Evolutionary conservation across 2,888 invertebrate species (phyloP).

Genomic region (Calameuta pallipes): DNA sequence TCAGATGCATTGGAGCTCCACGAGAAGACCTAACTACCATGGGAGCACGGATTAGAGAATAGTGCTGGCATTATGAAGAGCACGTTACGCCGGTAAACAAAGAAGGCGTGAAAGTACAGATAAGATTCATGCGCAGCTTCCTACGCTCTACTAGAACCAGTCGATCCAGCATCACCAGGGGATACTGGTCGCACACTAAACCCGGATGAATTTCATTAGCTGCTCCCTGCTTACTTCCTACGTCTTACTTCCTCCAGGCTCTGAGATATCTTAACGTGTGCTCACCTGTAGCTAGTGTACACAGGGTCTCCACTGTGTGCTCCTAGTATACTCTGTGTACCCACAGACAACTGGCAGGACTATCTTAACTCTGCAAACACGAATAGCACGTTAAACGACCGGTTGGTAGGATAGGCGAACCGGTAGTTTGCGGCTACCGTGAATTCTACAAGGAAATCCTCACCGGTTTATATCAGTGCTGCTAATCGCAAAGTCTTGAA

Average conservation of each 20-base stretch:
- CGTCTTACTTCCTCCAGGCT: neutral
- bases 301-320: neutral
- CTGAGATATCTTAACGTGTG: neutral
- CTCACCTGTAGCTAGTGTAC: neutral
- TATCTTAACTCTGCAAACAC: neutral
- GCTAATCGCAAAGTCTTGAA: neutral
- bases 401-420: neutral
- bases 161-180: neutral
- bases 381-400: neutral
- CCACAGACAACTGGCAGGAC: neutral
- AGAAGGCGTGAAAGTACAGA: neutral
- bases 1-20: neutral
- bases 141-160: neutral
- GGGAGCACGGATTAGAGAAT: constrained; percentile 1
- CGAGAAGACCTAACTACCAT: neutral
- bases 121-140: neutral
- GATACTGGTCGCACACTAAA: neutral
- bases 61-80: neutral
- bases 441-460: neutral
- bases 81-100: neutral
- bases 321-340: neutral
- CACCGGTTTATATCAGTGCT: neutral
- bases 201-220: neutral
- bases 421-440: neutral
- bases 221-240: neutral